These are phyloP conservation scores for Dicyrtoma fusca DNA, from an alignment of 2,888 invertebrate species.

Conservation along the genomic window DNA sequence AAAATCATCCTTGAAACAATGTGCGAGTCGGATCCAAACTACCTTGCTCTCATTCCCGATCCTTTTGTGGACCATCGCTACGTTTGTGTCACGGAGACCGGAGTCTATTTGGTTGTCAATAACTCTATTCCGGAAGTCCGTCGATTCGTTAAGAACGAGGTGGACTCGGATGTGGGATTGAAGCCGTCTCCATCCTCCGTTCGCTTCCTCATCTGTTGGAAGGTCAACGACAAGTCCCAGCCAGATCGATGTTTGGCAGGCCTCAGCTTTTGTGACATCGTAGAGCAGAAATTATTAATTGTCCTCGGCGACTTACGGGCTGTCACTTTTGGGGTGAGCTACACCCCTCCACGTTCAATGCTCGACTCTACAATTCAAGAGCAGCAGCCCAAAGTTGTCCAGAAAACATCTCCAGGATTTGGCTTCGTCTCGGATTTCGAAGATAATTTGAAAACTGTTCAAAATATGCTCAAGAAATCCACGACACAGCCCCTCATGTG, in stretches of 20 bases:
- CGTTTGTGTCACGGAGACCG: slow-evolving; percentile 46
- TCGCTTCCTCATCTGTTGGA: slow-evolving; percentile 44
- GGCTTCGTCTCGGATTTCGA: neutral
- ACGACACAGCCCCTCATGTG: slow-evolving; percentile 45
- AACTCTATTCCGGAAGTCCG: slow-evolving; percentile 46
- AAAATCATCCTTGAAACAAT: slow-evolving; percentile 43
- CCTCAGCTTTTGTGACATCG: slow-evolving; percentile 39
- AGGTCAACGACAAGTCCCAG: slow-evolving; percentile 42
- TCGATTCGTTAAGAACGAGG: slow-evolving; percentile 41
- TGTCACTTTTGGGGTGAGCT: slow-evolving; percentile 36
- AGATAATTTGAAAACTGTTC: slow-evolving; percentile 39
- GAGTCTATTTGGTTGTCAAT: slow-evolving; percentile 44
- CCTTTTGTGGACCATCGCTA: slow-evolving; percentile 44
- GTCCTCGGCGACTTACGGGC: slow-evolving; percentile 43
- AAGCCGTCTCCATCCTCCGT: slow-evolving; percentile 33
- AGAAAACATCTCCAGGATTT: neutral
- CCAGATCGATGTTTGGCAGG: slow-evolving; percentile 40
- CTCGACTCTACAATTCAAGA: neutral
- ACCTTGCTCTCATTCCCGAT: slow-evolving; percentile 37
- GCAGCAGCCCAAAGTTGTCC: neutral
- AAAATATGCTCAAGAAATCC: slow-evolving; percentile 32
- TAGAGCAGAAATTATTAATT: slow-evolving; percentile 44
- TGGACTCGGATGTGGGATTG: slow-evolving; percentile 27
- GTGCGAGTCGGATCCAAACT: slow-evolving; percentile 28
- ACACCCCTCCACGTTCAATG: slow-evolving; percentile 23